Base-by-base conservation (phyloP, 1,140 invertebrate genomes). In the Atta cephalotes region DNA sequence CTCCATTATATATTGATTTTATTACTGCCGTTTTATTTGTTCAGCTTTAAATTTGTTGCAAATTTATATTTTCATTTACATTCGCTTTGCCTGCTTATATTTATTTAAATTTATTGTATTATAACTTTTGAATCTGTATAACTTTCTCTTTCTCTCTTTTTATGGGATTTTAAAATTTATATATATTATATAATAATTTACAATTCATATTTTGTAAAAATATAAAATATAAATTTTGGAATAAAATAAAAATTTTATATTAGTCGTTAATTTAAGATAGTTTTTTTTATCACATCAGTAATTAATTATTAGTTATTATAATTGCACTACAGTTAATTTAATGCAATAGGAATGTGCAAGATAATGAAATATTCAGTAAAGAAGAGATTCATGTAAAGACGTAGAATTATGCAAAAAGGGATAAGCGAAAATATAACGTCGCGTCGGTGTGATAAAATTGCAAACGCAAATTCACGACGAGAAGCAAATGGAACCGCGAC, bases 401-500 rank as follows among this genome's bases (percentile, higher is more conserved):
- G 14, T 12, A 28, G 49, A 49, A 74, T 84, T 58, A 74, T 62
- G 80, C 35, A 60, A 62, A 74, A 74, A 28, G 39, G 53, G 39
- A 25, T 62, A 49, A 74, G 80, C 68, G 25, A 25, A 78, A 76
- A 76, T 76, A 21, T 62, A 62, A 31, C 53, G 80, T 70, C 21
- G 79, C 53, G 80, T 70, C 21, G 79, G 66, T 10, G 80, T 49
- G 70, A 84, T 84, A 84, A 84, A 84, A 84, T 68, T 84, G 70
- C 25, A 31, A 82, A 76, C 70, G 70, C 80, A 39, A 62, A 84
- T 84, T 60, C 68, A 70, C 53, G 70, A 82, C 65, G 68, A 82
- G 70, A 35, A 60, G 58, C 80, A 84, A 84, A 84, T 84, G 80
- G 70, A 84, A 84, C 70, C 70, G 80, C 70, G 80, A 71, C 80